Evolutionary conservation across 2,797 vertebrate species (phyloP).

Genomic region (Notamacropus eugenii): DNA sequence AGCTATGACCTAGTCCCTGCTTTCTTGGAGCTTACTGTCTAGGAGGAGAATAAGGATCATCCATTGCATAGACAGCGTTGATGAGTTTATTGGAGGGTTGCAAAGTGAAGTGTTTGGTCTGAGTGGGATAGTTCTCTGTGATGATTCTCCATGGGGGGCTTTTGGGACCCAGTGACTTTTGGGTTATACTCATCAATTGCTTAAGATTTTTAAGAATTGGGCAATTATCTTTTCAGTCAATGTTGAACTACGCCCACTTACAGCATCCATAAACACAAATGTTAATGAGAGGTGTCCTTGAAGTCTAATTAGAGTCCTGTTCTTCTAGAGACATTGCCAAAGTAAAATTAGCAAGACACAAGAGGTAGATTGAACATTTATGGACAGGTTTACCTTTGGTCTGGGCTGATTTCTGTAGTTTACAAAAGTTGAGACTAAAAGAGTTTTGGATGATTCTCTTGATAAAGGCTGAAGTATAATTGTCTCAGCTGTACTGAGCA

Average conservation of each 20-base stretch:
- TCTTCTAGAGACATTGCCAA: neutral
- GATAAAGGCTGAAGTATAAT: conserved; percentile 23
- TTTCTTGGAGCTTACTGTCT: neutral
- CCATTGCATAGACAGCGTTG: neutral
- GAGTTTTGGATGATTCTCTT: conserved; percentile 34
- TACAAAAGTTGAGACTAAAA: conserved; percentile 24
- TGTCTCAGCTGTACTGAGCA: neutral
- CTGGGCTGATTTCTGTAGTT: neutral
- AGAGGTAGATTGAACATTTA: neutral
- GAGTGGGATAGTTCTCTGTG: neutral
- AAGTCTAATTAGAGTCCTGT: neutral
- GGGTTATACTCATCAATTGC: neutral
- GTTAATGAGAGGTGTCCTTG: neutral
- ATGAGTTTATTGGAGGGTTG: neutral
- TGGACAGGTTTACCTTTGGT: neutral
- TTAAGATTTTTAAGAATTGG: neutral
- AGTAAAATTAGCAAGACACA: neutral
- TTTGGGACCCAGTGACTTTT: neutral
- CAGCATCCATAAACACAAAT: neutral
- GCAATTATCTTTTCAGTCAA: neutral
- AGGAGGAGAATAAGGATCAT: neutral
- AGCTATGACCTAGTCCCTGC: neutral
- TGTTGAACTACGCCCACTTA: neutral
- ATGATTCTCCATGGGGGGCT: no score
- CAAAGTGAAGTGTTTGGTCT: neutral